Conservation (phyloP, 2,888 invertebrate genomes). For the Microctonus aethiopoides region DNA sequence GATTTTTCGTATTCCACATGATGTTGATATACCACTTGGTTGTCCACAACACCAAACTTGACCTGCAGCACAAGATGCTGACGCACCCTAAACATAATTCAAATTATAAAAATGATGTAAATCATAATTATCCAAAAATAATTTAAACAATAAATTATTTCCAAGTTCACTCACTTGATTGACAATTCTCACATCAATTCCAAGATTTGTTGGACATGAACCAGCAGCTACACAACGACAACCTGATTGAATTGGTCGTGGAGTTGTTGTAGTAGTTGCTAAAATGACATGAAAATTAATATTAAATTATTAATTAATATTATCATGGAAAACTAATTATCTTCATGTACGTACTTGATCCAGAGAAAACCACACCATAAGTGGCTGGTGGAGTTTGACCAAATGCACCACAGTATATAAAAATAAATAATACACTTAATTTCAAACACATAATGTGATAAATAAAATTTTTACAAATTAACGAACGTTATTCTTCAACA, state of each 20-base stretch:
- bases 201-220: slow-evolving; percentile 41
- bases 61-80: slow-evolving; percentile 41
- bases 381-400: not conserved
- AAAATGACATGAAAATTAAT: not conserved
- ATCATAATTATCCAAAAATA: not conserved
- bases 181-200: slow-evolving; percentile 55
- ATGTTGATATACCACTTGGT: slow-evolving; percentile 21
- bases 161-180: slow-evolving; percentile 46
- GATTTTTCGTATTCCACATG: slow-evolving; percentile 54
- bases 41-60: slow-evolving; percentile 43
- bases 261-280: not conserved
- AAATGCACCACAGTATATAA: not conserved
- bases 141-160: no score
- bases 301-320: not conserved
- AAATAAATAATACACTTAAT: not conserved
- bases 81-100: not conserved
- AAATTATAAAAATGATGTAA: not conserved
- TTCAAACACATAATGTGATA: not conserved
- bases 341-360: not conserved
- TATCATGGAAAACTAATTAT: not conserved
- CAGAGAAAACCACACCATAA: not conserved
- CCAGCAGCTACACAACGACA: slow-evolving; percentile 45
- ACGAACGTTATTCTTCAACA: not conserved
- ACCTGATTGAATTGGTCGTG: slow-evolving; percentile 7
- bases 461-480: not conserved